phyloP scores from a whole-genome alignment of 2,888 invertebrate genomes.

The Rhodophaea formosa region DNA sequence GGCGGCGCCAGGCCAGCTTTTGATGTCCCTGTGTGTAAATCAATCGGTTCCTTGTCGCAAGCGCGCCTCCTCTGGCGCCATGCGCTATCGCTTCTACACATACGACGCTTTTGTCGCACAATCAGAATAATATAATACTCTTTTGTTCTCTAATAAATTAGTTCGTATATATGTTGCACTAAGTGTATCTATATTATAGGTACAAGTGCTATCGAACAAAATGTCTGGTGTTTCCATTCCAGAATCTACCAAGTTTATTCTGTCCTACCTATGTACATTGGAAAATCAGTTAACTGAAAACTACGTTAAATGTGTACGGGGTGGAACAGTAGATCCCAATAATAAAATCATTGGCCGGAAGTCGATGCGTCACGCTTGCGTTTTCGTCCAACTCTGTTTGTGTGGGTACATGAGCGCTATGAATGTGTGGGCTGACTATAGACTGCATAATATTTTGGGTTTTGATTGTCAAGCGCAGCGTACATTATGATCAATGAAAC shows the following conservation, averaged over 20 bases:
- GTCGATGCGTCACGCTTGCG: constrained; percentile 75
- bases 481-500: not conserved
- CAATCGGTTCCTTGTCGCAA: constrained; percentile 25
- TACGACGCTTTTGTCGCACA: constrained; percentile 28
- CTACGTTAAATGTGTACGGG: constrained; percentile 31
- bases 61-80: constrained; percentile 19
- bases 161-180: too few relatives aligned
- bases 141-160: too few relatives aligned
- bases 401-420: constrained; percentile 56
- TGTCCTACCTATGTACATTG: not conserved
- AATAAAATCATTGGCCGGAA: constrained; percentile 77
- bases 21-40: constrained; percentile 32
- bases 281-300: not conserved
- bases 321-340: constrained; percentile 66
- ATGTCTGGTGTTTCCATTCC: too few relatives aligned
- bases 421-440: constrained; percentile 44
- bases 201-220: too few relatives aligned
- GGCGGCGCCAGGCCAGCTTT: constrained; percentile 30
- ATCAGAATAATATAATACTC: too few relatives aligned
- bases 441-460: constrained; percentile 41
- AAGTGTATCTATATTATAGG: too few relatives aligned
- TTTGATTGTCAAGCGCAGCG: constrained; percentile 34
- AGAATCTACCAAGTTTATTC: too few relatives aligned
- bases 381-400: constrained; percentile 70
- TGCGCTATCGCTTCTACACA: constrained; percentile 23